Percentiles rank a stretch among this genome's conserved stretches.
Conservation (phyloP, 1,140 invertebrate species). For the Pissodes strobi region DNA sequence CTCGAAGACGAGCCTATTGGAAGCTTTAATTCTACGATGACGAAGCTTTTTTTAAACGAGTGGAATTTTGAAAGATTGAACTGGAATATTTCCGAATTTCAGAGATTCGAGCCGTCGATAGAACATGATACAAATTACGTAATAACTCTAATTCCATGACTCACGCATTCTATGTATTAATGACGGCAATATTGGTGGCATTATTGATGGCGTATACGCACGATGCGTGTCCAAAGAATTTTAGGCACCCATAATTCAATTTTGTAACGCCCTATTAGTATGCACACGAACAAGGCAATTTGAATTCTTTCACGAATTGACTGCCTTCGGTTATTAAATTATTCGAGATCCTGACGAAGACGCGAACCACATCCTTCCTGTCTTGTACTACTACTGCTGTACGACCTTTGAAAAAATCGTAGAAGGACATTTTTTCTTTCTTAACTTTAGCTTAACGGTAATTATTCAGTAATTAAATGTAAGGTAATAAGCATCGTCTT, state of each 20-base stretch:
- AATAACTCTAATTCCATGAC: too few species aligned
- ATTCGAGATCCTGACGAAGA: slow-evolving; percentile 18
- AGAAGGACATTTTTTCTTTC: neutral
- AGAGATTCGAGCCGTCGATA: too few species aligned
- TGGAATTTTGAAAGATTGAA: too few species aligned
- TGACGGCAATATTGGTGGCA: neutral
- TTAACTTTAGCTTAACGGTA: too few species aligned
- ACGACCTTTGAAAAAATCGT: neutral
- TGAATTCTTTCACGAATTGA: slow-evolving; percentile 23
- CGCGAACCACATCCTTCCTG: slow-evolving; percentile 27
- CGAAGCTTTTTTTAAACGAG: too few species aligned
- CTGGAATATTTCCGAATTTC: too few species aligned
- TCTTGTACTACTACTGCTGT: neutral
- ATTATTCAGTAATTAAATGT: too few species aligned
- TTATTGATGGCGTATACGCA: neutral
- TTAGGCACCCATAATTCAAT: neutral
- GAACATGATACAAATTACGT: too few species aligned
- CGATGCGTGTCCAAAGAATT: slow-evolving; percentile 11
- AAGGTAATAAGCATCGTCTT: too few species aligned
- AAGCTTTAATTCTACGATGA: too few species aligned
- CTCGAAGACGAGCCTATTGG: too few species aligned
- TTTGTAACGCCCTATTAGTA: slow-evolving; percentile 2
- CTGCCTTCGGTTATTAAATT: slow-evolving; percentile 6
- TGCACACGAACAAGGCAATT: slow-evolving; percentile 12
- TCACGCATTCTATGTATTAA: too few species aligned